These are phyloP conservation scores for Rhynchopsitta pachyrhyncha DNA, from an alignment of 2,113 vertebrate genomes.

Conservation along the genomic window DNA sequence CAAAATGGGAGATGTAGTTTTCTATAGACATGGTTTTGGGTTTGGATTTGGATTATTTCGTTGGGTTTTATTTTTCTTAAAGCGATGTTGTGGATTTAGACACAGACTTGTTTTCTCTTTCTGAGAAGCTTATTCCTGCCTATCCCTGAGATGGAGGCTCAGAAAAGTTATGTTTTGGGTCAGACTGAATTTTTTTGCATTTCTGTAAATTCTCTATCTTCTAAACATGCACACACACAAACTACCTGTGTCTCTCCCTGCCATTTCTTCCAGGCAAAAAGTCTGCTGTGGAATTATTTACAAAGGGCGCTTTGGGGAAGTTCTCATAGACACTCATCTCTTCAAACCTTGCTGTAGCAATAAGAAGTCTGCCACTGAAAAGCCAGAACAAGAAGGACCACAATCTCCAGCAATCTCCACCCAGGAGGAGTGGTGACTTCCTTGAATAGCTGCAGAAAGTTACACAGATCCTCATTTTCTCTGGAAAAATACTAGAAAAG, in stretches of 20 bases:
- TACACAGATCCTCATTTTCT: slow-evolving; percentile 42
- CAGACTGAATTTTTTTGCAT: neutral
- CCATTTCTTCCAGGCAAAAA: slow-evolving; percentile 82
- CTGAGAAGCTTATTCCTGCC: neutral
- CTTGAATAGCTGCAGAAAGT: slow-evolving; percentile 33
- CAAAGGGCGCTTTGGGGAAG: slow-evolving; percentile 95
- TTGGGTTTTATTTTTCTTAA: neutral
- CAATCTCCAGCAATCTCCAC: slow-evolving; percentile 74
- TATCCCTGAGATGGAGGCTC: neutral
- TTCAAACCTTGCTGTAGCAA: slow-evolving; percentile 98
- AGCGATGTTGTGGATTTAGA: neutral
- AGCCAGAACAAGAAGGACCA: slow-evolving; percentile 71
- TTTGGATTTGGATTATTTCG: neutral
- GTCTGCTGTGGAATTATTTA: slow-evolving; percentile 99
- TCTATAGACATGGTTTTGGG: neutral
- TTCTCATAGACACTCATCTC: slow-evolving; percentile 95
- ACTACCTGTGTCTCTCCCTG: neutral
- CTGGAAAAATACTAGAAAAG: slow-evolving; percentile 66
- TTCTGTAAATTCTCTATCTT: neutral
- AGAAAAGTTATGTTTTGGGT: neutral
- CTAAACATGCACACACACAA: neutral
- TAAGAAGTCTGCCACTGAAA: slow-evolving; percentile 79
- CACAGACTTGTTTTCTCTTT: neutral
- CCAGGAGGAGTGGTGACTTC: slow-evolving; percentile 79
- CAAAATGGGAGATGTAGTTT: neutral